A percentile compares a stretch with the other conserved stretches of the same genome.
These are phyloP conservation scores for Lagria hirta DNA, from an alignment of 2,888 invertebrate species.

Conservation along the genomic window DNA sequence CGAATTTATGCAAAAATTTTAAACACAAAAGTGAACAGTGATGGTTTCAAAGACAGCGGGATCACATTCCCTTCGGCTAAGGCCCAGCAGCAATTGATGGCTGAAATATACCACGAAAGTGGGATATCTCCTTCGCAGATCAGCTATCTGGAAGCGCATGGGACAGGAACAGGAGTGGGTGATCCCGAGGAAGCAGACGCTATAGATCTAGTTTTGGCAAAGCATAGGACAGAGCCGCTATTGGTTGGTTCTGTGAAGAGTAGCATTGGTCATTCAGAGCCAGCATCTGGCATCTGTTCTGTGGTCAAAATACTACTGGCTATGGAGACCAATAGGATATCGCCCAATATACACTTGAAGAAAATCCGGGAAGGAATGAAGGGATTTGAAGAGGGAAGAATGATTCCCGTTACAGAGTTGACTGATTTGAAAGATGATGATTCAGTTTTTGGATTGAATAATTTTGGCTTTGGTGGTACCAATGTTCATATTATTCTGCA, in stretches of 20 bases:
- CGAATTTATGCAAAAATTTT: conserved; percentile 54
- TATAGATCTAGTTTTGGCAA: conserved; percentile 77
- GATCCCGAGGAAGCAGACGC: conserved; percentile 91
- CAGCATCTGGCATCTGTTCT: conserved; percentile 80
- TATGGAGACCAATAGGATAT: conserved; percentile 76
- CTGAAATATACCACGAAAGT: conserved; percentile 69
- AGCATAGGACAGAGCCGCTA: conserved; percentile 61
- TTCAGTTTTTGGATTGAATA: conserved; percentile 81
- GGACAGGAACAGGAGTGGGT: conserved; percentile 78
- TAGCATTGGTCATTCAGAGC: conserved; percentile 92
- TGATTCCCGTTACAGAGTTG: conserved; percentile 73
- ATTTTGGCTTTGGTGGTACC: conserved; percentile 92
- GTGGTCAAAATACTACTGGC: conserved; percentile 71
- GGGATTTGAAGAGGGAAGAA: conserved; percentile 63
- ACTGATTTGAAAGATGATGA: conserved; percentile 63
- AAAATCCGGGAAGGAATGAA: conserved; percentile 57
- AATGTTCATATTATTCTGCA: conserved; percentile 74
- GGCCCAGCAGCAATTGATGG: conserved; percentile 62
- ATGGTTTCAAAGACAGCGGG: conserved; percentile 51
- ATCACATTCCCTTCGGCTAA: conserved; percentile 52
- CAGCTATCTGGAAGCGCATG: conserved; percentile 85
- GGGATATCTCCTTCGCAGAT: conserved; percentile 69
- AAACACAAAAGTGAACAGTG: conserved; percentile 49
- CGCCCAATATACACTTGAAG: conserved; percentile 81
- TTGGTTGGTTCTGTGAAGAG: conserved; percentile 90